Base-by-base conservation (phyloP, 2,113 vertebrate species). In the Nibea albiflora region DNA sequence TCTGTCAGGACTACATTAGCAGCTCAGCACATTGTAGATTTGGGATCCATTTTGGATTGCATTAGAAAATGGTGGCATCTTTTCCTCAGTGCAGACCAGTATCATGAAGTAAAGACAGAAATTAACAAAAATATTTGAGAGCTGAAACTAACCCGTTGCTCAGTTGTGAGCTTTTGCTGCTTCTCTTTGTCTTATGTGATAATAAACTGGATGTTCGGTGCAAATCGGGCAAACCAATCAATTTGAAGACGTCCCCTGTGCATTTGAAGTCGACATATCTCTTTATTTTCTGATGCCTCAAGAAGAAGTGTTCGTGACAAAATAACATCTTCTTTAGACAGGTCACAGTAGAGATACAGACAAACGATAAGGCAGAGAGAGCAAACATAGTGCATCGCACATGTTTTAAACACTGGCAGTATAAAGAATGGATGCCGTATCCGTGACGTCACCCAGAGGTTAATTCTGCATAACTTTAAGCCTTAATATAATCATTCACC, bases 41-140 rank as follows among this genome's bases (percentile, higher is more conserved):
- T 61, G 73, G 60, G 80, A 71, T 72, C 85, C 85, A 84, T 84
- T 90, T 90, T 84, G 68, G 44, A 61, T 64, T 73, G 31, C 35
- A 44, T 57, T 11, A 53, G 52, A 87, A 87, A 79, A 87, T 78
- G 82, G 79, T 76, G 60, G 75, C 70, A 73, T 81, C 75, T 70
- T 61, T 83, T n/a, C 58, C 80, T 70, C 16, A 44, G 53, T 44
- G 17, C 6, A 14, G 52, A 47, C 22, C 17, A 78, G 87, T 66
- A 77, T 74, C 11, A 46, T 76, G 49, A 49, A 69, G 67, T 28
- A 31, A 46, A 49, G 56, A 56, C 75, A 81, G 54, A 80, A 72
- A 67, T 35, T 39, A 42, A 14, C 17, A 6, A 35, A 62, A 50
- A 6, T 58, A 5, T 1, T 53, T n/a, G 3, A 53, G 5, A 71